Evolutionary conservation across 2,888 invertebrate genomes (phyloP).

Genomic region (Bedellia somnulentella): DNA sequence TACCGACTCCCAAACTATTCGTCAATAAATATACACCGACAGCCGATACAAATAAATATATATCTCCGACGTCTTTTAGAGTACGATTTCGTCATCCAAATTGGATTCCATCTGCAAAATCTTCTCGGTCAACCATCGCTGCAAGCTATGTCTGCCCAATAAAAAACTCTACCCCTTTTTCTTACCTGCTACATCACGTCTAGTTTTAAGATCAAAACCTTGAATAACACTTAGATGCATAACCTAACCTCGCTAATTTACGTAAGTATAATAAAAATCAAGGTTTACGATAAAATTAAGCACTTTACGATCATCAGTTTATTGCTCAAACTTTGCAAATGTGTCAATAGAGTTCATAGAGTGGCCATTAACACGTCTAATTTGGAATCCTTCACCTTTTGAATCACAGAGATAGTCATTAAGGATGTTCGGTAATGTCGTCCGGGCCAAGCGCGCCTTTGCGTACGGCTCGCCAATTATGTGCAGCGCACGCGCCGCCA

Average conservation of each 20-base stretch:
- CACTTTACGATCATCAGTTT: no score
- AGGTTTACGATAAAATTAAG: no score
- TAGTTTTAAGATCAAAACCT: no score
- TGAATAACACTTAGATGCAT: no score
- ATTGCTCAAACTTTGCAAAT: no score
- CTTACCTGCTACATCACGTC: slow-evolving; percentile 28
- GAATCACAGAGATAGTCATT: neutral
- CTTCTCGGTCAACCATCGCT: slow-evolving; percentile 33
- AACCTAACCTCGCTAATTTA: slow-evolving; percentile 1
- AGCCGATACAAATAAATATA: no score
- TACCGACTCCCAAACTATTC: no score
- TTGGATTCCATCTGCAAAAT: slow-evolving; percentile 47
- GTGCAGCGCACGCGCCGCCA: slow-evolving; percentile 53
- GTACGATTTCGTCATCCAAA: slow-evolving; percentile 43
- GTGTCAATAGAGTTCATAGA: no score
- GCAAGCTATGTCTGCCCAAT: slow-evolving; percentile 29
- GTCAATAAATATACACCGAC: no score
- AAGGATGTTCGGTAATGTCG: neutral
- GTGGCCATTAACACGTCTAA: no score
- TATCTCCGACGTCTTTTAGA: no score
- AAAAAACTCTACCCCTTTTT: slow-evolving; percentile 29
- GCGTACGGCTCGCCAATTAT: slow-evolving; percentile 45
- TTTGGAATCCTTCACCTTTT: slow-evolving; percentile 1
- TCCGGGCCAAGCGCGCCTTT: neutral
- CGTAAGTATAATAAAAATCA: no score